Percentiles rank a stretch among this genome's conserved stretches.
Evolutionary conservation across 2,113 vertebrate species (phyloP).

Genomic region (Perca schrenkii): DNA sequence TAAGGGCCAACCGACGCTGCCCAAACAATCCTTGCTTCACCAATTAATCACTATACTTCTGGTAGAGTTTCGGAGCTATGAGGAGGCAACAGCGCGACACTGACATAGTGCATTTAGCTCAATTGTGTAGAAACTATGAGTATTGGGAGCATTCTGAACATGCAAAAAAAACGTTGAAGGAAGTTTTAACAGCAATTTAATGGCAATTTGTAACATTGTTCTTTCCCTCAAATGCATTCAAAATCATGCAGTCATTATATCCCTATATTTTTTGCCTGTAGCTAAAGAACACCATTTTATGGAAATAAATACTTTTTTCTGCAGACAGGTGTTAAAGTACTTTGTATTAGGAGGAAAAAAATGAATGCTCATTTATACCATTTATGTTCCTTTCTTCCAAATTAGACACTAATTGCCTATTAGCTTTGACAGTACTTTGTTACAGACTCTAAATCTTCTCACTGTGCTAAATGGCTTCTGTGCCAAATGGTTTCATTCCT

Average conservation of each 20-base stretch:
- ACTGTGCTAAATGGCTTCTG: conserved; percentile 44
- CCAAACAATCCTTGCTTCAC: background rate
- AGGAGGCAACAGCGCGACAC: background rate
- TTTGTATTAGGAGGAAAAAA: conserved; percentile 31
- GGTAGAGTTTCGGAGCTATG: background rate
- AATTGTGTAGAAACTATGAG: background rate
- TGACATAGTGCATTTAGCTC: background rate
- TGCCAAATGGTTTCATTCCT: conserved; percentile 47
- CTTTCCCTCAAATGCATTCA: background rate
- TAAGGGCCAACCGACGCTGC: background rate
- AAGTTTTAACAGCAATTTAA: background rate
- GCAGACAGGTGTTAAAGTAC: conserved; percentile 25
- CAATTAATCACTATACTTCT: background rate
- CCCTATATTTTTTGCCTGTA: background rate
- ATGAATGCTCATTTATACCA: conserved; percentile 35
- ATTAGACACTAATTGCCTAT: conserved; percentile 59
- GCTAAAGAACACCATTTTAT: conserved; percentile 28
- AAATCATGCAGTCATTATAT: conserved; percentile 17
- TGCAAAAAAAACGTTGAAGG: background rate
- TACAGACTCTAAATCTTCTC: conserved; percentile 41
- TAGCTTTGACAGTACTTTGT: conserved; percentile 54
- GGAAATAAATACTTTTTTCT: conserved; percentile 31
- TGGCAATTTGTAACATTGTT: background rate
- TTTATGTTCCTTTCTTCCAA: conserved; percentile 35
- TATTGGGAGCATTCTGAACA: background rate